Conservation (phyloP, 1,140 invertebrate genomes). For the Pseudoatta argentina region DNA sequence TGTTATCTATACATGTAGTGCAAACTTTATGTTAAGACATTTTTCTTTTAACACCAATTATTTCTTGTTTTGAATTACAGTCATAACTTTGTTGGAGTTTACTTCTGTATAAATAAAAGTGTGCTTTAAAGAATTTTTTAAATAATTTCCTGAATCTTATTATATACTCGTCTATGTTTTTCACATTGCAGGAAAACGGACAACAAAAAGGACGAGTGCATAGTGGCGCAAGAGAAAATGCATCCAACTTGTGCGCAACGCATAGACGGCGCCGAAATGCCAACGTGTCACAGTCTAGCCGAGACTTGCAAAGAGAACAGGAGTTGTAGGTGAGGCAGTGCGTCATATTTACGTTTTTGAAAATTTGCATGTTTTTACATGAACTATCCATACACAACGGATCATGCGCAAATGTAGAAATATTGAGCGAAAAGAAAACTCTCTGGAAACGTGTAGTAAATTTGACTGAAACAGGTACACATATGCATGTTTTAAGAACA, state of each 20-base stretch:
- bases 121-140: constrained; percentile 2
- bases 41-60: background rate
- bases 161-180: background rate
- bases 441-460: background rate
- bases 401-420: background rate
- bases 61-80: background rate
- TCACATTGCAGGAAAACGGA: constrained; percentile 90
- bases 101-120: background rate
- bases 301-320: constrained; percentile 92
- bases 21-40: background rate
- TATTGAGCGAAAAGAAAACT: background rate
- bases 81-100: background rate
- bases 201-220: constrained; percentile 93
- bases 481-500: background rate
- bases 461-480: background rate
- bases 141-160: constrained; percentile 3
- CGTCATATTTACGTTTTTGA: constrained; percentile 26
- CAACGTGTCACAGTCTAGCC: constrained; percentile 93
- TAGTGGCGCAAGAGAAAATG: constrained; percentile 94
- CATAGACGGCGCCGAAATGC: constrained; percentile 90
- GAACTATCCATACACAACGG: background rate
- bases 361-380: constrained; percentile 46
- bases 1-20: background rate
- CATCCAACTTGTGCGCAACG: constrained; percentile 95
- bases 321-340: constrained; percentile 89